Evolutionary conservation across 2,888 invertebrate species (phyloP).

Genomic region (Operophtera brumata): DNA sequence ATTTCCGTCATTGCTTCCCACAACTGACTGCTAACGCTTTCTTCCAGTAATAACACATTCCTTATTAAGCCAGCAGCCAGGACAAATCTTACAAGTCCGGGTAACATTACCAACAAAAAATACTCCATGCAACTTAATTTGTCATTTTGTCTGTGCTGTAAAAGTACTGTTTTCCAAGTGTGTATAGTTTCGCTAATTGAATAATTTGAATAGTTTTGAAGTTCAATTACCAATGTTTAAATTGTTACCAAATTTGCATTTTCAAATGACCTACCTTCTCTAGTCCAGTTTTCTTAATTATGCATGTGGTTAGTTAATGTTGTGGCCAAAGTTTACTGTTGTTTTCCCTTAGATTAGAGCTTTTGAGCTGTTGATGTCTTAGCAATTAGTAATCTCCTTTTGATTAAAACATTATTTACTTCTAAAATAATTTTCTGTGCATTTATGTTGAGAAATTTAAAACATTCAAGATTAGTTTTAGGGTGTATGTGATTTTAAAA

Average conservation of each 20-base stretch:
- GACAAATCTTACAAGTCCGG: no score
- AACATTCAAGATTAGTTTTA: neutral
- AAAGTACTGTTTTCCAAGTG: neutral
- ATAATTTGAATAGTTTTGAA: neutral
- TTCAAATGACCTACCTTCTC: neutral
- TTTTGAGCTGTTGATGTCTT: no score
- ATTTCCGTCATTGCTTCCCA: no score
- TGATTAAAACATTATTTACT: no score
- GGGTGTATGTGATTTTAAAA: slow-evolving; percentile 7
- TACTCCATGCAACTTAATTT: neutral
- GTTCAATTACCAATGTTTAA: neutral
- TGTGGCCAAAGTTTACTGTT: slow-evolving; percentile 23
- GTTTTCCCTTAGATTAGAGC: neutral
- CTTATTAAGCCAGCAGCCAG: no score
- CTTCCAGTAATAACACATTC: no score
- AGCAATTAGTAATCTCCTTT: neutral
- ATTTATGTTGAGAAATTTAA: slow-evolving; percentile 13
- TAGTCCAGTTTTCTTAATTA: slow-evolving; percentile 17
- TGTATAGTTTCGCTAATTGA: neutral
- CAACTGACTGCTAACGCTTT: no score
- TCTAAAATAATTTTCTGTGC: slow-evolving; percentile 2
- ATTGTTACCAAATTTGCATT: neutral
- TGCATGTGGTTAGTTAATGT: slow-evolving; percentile 12
- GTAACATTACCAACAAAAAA: neutral
- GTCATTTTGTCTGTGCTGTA: neutral